Evolutionary conservation across 1,140 invertebrate genomes (phyloP).

Genomic region (Drosophila pallidifrons): DNA sequence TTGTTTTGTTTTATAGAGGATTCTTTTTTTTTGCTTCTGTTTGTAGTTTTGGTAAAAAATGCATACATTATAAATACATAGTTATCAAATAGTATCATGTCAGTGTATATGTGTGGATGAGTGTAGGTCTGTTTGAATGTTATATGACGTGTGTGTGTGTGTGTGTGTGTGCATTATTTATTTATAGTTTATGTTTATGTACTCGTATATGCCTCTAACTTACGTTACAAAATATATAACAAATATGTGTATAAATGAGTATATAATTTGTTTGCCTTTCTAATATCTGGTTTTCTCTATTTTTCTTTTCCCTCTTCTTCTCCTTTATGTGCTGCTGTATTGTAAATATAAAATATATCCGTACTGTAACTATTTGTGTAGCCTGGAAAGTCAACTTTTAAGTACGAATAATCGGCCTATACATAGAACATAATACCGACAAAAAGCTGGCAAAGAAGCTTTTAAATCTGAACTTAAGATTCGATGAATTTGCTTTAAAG

Average conservation of each 20-base stretch:
- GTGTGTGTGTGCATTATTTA: slow-evolving; percentile 44
- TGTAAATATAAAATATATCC: slow-evolving; percentile 63
- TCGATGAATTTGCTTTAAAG: slow-evolving; percentile 59
- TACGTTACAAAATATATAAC: slow-evolving; percentile 83
- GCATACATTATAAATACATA: slow-evolving; percentile 84
- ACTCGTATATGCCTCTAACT: slow-evolving; percentile 74
- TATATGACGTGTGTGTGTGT: slow-evolving; percentile 34
- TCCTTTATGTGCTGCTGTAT: slow-evolving; percentile 44
- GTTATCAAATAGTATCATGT: slow-evolving; percentile 79
- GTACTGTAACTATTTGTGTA: slow-evolving; percentile 36
- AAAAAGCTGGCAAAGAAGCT: slow-evolving; percentile 37
- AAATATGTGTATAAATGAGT: slow-evolving; percentile 76
- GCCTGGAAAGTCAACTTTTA: slow-evolving; percentile 41
- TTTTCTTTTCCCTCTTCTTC: neutral
- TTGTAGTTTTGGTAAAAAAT: slow-evolving; percentile 75
- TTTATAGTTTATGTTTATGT: slow-evolving; percentile 53
- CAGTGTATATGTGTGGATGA: slow-evolving; percentile 39
- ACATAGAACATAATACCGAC: slow-evolving; percentile 57
- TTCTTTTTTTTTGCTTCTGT: slow-evolving; percentile 34
- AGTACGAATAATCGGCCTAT: slow-evolving; percentile 44
- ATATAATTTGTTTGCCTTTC: slow-evolving; percentile 40
- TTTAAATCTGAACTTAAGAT: slow-evolving; percentile 36
- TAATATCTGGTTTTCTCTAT: slow-evolving; percentile 31
- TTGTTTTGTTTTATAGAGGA: slow-evolving; percentile 13
- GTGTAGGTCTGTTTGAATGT: slow-evolving; percentile 32